Base-by-base conservation (phyloP, 2,888 invertebrate genomes). In the Stenoptilia bipunctidactyla region DNA sequence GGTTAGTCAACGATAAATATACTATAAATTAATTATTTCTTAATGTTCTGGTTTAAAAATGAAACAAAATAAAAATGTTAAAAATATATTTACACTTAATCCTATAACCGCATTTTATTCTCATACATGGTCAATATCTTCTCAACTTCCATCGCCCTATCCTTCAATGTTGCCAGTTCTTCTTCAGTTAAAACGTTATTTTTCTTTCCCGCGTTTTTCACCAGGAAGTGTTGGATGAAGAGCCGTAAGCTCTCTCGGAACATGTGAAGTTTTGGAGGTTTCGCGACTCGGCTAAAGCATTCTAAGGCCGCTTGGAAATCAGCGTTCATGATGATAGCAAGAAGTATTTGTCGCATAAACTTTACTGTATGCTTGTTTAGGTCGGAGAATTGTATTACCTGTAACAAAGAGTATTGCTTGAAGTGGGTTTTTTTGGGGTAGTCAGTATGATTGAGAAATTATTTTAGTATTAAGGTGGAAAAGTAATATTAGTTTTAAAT, bases 301-400 rank as follows among this genome's bases (percentile, higher is more conserved):
- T 87, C 85, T 0, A 85, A 63, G 36, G 82, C 86, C 1, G 84
- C 66, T 40, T 89, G 86, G 10, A 86, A 74, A 47, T 92, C 88
- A 0, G 88, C 83, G 37, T 89, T 85, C 50, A 94, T 75, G 30
- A 97, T 84, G 45, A 97, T 85, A 1, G 90, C 88, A 2, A 92
- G 75, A 35, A 96, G 80, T 2, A 93, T 88, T 57, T 92, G 91
- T 0, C 93, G 88, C 71, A 96, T 87, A 43, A 97, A 89, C 20
- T 89, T 84, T n/a, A 96, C 88, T 36, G 90, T 89, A 0, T 86
- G 71, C 61, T 93, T 93, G 61, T 94, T 92, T 48, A 97, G 73
- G 55, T 96, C 93, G 0, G 92, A 89, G 72, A 97, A 96, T 61
- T 96, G 88, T 14, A 97, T 87, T n/a, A 91, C 88, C 92, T 92